A percentile compares a stretch with the other conserved stretches of the same genome.
phyloP scores from a whole-genome alignment of 1,140 invertebrate genomes.

The Drosophila prosaltans region DNA sequence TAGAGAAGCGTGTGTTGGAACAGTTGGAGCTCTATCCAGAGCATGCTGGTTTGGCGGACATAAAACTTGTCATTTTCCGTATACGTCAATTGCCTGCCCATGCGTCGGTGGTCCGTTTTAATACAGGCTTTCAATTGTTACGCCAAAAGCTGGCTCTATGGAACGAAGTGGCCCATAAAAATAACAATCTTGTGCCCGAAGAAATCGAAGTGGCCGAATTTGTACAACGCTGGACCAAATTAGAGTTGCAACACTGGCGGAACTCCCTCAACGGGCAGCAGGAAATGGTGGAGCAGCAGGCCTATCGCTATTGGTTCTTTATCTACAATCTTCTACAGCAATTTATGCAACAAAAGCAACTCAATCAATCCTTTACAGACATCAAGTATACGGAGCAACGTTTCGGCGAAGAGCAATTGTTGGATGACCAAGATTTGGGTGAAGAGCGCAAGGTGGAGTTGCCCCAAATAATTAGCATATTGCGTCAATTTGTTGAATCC shows the following conservation, averaged over 20 bases:
- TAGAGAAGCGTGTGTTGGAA: conserved; percentile 86
- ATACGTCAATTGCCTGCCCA: conserved; percentile 91
- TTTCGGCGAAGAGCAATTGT: conserved; percentile 53
- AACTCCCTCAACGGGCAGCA: conserved; percentile 87
- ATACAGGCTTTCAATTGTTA: conserved; percentile 95
- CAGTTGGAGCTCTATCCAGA: conserved; percentile 94
- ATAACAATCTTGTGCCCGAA: conserved; percentile 91
- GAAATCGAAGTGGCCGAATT: conserved; percentile 89
- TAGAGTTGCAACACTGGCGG: conserved; percentile 95
- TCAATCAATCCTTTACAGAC: conserved; percentile 53
- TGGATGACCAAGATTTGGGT: conserved; percentile 43
- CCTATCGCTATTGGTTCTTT: conserved; percentile 95
- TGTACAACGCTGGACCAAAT: conserved; percentile 95
- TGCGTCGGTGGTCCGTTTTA: conserved; percentile 92
- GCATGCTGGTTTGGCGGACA: conserved; percentile 92
- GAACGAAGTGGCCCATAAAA: conserved; percentile 95
- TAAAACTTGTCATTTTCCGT: conserved; percentile 88
- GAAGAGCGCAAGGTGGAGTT: conserved; percentile 45
- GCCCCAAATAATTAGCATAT: conserved; percentile 83
- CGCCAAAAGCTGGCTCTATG: conserved; percentile 93
- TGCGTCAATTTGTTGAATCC: conserved; percentile 93
- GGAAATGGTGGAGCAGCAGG: conserved; percentile 86
- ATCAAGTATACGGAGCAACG: conserved; percentile 63
- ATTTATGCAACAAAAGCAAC: conserved; percentile 72
- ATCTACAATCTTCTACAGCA: conserved; percentile 89